phyloP scores from a whole-genome alignment of 2,888 invertebrate species.

The Aporophyla nigra region DNA sequence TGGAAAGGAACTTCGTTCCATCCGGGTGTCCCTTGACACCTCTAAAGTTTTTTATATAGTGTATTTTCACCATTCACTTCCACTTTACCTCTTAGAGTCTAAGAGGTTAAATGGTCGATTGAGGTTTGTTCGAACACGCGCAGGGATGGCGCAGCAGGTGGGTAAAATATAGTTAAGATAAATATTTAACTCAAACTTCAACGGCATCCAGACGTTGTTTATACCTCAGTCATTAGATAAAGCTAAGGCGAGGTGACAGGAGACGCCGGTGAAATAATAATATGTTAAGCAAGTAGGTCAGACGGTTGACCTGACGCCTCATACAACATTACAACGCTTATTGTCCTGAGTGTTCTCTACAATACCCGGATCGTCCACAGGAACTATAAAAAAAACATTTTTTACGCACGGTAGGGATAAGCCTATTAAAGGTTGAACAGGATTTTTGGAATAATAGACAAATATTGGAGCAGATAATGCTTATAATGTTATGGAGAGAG shows the following conservation, averaged over 20 bases:
- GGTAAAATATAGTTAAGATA: not conserved
- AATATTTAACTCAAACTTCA: not conserved
- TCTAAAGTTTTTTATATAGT: too few species aligned
- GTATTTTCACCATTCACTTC: too few species aligned
- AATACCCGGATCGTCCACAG: slow-evolving; percentile 3
- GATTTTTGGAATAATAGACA: not conserved
- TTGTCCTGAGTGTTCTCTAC: slow-evolving; percentile 56
- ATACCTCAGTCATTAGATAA: slow-evolving; percentile 41
- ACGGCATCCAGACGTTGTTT: slow-evolving; percentile 8
- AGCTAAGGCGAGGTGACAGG: slow-evolving; percentile 40
- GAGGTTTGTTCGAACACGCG: not conserved
- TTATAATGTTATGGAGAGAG: too few species aligned
- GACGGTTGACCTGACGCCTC: slow-evolving; percentile 67
- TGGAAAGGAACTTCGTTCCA: too few species aligned
- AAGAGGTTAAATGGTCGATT: not conserved
- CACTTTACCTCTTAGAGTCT: not conserved
- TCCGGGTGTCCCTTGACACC: too few species aligned
- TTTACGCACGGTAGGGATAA: not conserved
- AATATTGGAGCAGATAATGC: not conserved
- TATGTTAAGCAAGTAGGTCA: slow-evolving; percentile 69
- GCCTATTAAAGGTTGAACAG: not conserved
- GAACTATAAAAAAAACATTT: slow-evolving; percentile 2
- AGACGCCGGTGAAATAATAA: slow-evolving; percentile 64
- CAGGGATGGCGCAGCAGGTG: not conserved
- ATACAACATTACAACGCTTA: slow-evolving; percentile 75